phyloP scores from a whole-genome alignment of 2,797 vertebrate genomes.

The Ataeniobius toweri region DNA sequence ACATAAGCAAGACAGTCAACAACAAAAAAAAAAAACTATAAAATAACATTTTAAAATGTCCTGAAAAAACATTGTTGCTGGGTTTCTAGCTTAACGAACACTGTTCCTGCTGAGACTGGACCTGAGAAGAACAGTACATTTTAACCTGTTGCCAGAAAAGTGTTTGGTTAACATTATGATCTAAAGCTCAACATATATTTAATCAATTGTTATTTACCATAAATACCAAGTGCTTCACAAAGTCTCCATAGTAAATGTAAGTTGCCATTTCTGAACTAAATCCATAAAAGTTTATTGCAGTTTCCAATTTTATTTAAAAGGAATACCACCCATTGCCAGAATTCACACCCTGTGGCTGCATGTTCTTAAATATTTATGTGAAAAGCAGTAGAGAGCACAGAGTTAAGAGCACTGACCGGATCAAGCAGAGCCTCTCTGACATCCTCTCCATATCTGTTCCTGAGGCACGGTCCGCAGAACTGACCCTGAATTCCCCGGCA shows the following conservation, averaged over 20 bases:
- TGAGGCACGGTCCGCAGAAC: conserved; percentile 85
- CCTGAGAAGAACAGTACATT: too few species aligned
- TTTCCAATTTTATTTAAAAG: neutral
- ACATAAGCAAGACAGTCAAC: neutral
- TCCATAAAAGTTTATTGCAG: neutral
- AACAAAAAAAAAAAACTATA: neutral
- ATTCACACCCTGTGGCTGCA: neutral
- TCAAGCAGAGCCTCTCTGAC: conserved; percentile 78
- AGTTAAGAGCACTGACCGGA: conserved; percentile 66
- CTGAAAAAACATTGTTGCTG: neutral
- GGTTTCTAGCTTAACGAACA: neutral
- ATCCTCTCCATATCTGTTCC: conserved; percentile 83
- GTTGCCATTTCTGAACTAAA: neutral
- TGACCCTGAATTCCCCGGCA: conserved; percentile 81
- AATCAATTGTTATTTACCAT: neutral
- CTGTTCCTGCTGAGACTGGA: neutral
- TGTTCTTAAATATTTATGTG: neutral
- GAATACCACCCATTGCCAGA: neutral
- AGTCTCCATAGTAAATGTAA: neutral
- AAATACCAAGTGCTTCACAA: neutral
- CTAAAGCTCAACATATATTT: neutral
- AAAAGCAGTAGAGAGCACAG: neutral
- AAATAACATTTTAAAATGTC: neutral
- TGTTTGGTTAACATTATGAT: too few species aligned
- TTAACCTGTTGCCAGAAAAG: too few species aligned